Base-by-base conservation (phyloP, 2,113 vertebrate genomes). In the Epinephelus moara region DNA sequence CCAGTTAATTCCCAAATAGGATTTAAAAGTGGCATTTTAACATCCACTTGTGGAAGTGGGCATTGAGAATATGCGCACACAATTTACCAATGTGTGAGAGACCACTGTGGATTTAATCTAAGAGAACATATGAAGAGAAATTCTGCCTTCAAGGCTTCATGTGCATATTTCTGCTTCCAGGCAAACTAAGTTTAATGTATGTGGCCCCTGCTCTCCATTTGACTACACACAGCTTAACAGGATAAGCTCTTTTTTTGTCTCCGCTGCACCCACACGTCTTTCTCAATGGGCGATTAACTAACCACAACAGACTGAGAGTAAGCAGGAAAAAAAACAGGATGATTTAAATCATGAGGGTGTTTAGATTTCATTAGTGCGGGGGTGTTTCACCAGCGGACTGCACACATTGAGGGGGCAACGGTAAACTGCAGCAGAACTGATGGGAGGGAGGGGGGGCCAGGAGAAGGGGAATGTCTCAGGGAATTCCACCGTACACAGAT, bases 321-420 rank as follows among this genome's bases (percentile, higher is more conserved):
- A 84, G 77, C 47, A 50, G 59, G 40, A 49, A 80, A 81, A 30
- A 73, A 78, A 85, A 67, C 27, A 12, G 49, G 61, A 79, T 78
- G 55, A 91, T 91, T 89, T 78, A 76, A 75, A 57, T 80, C 23
- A 75, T 71, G 85, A 89, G 84, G 75, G 75, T 92, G 82, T 93
- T 94, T 89, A 92, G 89, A 88, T 90, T 92, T 91, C 91, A 93
- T 94, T 93, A 94, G 94, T 91, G 83, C 63, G 84, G 91, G 84
- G 87, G 83, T 89, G 88, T 92, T 92, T 85, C 86, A 83, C 78
- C 80, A 85, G 81, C 0, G 11, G 81, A 84, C 70, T 78, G 50
- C 84, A 91, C 81, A 83, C 89, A 88, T 75, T 6, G 53, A 70
- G 83, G 82, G 78, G 81, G 75, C 68, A 52, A 72, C 60, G 8